Evolutionary conservation across 2,888 invertebrate species (phyloP).

Genomic region (Argyresthia albistria): DNA sequence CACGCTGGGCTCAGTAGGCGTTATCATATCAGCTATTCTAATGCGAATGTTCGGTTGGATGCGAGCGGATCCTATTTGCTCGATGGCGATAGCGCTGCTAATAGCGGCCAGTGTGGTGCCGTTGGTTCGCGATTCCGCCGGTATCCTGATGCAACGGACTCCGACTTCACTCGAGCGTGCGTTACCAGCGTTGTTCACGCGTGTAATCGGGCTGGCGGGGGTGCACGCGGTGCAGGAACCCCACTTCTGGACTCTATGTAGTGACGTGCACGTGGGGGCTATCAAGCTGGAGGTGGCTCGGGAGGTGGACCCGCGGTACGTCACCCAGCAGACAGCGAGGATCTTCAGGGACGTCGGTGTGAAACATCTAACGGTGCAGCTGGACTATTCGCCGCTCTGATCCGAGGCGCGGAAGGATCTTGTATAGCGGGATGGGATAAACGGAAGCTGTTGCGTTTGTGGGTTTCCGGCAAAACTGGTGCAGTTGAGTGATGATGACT

Average conservation of each 20-base stretch:
- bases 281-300: slow-evolving; percentile 96
- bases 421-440: no score
- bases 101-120: slow-evolving; percentile 91
- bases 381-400: slow-evolving; percentile 87
- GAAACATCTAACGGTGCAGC: slow-evolving; percentile 91
- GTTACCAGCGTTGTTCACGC: slow-evolving; percentile 90
- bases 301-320: slow-evolving; percentile 93
- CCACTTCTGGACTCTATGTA: slow-evolving; percentile 98
- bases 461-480: no score
- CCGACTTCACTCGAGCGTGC: slow-evolving; percentile 86
- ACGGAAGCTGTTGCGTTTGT: no score
- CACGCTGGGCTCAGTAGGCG: slow-evolving; percentile 96
- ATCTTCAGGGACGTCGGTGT: slow-evolving; percentile 95
- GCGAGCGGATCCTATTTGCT: slow-evolving; percentile 98
- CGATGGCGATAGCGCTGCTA: slow-evolving; percentile 94
- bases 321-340: slow-evolving; percentile 92
- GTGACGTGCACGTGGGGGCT: slow-evolving; percentile 93
- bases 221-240: slow-evolving; percentile 97
- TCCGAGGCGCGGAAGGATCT: slow-evolving; percentile 14
- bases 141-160: slow-evolving; percentile 95
- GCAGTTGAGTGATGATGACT: no score
- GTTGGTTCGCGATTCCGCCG: slow-evolving; percentile 88
- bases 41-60: slow-evolving; percentile 98
- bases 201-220: slow-evolving; percentile 91
- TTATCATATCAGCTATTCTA: slow-evolving; percentile 93